A percentile compares a stretch with the other conserved stretches of the same genome.
phyloP scores from a whole-genome alignment of 2,797 vertebrate species.

The Rhinoraja longicauda region DNA sequence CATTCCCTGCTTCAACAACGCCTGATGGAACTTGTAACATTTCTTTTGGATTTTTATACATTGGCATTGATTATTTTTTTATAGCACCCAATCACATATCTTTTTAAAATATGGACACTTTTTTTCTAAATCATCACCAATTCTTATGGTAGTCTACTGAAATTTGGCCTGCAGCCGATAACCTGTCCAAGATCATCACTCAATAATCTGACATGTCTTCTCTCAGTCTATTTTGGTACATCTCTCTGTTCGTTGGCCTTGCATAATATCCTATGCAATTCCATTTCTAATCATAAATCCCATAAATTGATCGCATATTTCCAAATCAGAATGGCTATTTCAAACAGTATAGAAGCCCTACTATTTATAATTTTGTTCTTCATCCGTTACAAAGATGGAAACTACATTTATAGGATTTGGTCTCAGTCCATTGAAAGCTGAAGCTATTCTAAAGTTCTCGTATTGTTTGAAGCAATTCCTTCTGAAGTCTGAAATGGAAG shows the following conservation, averaged over 20 bases:
- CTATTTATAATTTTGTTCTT: neutral
- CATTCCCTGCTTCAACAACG: neutral
- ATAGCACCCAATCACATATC: neutral
- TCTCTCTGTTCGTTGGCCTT: too few relatives aligned
- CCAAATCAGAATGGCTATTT: neutral
- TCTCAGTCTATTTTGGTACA: neutral
- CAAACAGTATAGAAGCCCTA: neutral
- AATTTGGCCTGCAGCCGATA: neutral
- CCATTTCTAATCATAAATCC: neutral
- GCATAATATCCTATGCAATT: neutral
- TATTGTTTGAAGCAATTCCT: neutral
- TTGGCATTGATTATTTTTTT: neutral
- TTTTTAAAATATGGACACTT: neutral
- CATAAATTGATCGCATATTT: neutral
- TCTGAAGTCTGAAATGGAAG: neutral
- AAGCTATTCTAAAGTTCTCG: neutral
- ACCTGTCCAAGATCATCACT: neutral
- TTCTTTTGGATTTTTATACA: neutral
- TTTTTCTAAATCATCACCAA: neutral
- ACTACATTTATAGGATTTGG: neutral
- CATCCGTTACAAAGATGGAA: neutral
- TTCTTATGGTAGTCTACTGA: neutral
- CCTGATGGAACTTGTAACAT: too few relatives aligned
- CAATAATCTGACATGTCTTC: neutral
- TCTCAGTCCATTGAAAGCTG: neutral